A percentile compares a stretch with the other conserved stretches of the same genome.
Conservation (phyloP, 2,888 invertebrate species). For the Strigamia transsilvanica region DNA sequence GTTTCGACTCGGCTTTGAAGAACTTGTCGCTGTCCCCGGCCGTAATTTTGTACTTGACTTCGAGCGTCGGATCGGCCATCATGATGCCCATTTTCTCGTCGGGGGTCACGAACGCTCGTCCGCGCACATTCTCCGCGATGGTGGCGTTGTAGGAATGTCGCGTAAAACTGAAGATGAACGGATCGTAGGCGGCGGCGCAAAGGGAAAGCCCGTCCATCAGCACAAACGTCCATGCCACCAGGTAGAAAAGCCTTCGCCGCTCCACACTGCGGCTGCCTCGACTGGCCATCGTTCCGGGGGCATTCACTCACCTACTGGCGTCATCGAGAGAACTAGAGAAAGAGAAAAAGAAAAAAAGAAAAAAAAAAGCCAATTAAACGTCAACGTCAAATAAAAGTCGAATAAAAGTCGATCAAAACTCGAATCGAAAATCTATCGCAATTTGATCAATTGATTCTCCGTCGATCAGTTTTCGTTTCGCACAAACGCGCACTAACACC, state of each 20-base stretch:
- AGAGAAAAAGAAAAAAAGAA: background rate
- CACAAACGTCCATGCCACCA: background rate
- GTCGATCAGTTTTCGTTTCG: too few species aligned
- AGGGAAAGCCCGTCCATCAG: background rate
- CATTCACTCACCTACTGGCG: background rate
- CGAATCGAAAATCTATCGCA: too few species aligned
- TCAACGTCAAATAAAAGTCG: background rate
- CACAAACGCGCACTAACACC: too few species aligned
- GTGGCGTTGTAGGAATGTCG: slow-evolving; percentile 82
- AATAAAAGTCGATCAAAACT: too few species aligned
- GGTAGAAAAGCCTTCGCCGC: background rate
- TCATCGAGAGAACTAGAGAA: background rate
- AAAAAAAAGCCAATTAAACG: background rate
- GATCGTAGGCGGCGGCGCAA: background rate
- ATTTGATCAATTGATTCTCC: too few species aligned
- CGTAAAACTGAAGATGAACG: slow-evolving; percentile 73
- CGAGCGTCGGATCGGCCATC: slow-evolving; percentile 64
- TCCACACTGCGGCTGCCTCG: background rate
- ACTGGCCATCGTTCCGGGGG: background rate
- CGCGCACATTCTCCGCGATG: slow-evolving; percentile 90
- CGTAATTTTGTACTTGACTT: slow-evolving; percentile 83
- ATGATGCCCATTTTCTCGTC: slow-evolving; percentile 83
- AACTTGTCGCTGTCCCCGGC: slow-evolving; percentile 88
- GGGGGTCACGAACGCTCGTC: slow-evolving; percentile 80
- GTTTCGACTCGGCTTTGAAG: slow-evolving; percentile 88